A percentile compares a stretch with the other conserved stretches of the same genome.
Evolutionary conservation across 2,797 vertebrate species (phyloP).

Genomic region (Clarias fuscus): DNA sequence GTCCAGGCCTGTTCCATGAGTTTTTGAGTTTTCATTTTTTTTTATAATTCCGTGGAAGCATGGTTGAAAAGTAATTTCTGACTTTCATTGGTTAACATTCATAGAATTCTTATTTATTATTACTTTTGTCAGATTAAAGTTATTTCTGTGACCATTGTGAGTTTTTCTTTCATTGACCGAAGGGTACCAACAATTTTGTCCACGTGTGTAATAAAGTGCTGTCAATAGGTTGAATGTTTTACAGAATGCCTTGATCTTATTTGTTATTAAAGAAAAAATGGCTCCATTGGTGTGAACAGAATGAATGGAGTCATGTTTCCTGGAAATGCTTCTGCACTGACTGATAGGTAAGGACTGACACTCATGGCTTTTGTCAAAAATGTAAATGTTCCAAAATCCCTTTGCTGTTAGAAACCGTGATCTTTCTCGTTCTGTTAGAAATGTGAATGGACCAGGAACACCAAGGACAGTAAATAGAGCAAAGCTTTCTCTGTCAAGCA

Average conservation of each 20-base stretch:
- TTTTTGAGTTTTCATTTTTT: no score
- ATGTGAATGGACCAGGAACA: conserved; percentile 85
- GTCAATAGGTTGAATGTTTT: background rate
- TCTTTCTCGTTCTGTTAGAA: conserved; percentile 63
- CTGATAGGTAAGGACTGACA: background rate
- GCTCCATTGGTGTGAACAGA: conserved; percentile 84
- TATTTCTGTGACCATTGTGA: no score
- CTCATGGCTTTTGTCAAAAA: background rate
- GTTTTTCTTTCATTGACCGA: no score
- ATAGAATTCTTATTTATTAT: no score
- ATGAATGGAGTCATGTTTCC: conserved; percentile 98
- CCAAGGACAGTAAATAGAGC: conserved; percentile 80
- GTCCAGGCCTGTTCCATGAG: no score
- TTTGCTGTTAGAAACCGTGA: background rate
- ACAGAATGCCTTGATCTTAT: background rate
- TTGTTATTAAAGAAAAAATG: conserved; percentile 84
- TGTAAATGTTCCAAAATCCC: background rate
- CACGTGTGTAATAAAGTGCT: background rate
- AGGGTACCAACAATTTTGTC: no score
- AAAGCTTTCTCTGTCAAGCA: conserved; percentile 78
- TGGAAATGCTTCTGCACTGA: conserved; percentile 79
- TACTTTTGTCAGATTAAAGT: no score
- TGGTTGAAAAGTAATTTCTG: no score
- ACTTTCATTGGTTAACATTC: no score
- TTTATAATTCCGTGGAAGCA: no score